Percentiles rank a stretch among this genome's conserved stretches.
These are phyloP conservation scores for Tetragonula clypearis DNA, from an alignment of 1,140 invertebrate species.

Conservation along the genomic window DNA sequence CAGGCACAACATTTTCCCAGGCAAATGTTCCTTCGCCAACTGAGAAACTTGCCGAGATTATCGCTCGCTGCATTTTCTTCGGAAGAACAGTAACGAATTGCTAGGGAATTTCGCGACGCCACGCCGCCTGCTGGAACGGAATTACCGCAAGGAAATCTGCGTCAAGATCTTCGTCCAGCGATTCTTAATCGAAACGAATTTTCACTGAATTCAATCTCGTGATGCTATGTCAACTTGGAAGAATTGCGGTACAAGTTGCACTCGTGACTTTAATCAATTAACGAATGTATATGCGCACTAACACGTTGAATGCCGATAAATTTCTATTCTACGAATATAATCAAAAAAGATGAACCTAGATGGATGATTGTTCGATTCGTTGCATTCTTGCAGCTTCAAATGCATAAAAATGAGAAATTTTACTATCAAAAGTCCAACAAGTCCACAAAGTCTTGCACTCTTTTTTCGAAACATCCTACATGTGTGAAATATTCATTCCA, in stretches of 20 bases:
- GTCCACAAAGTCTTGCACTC: not conserved
- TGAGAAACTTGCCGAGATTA: conserved; percentile 3
- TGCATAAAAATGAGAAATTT: no score
- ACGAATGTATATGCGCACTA: no score
- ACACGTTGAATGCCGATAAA: no score
- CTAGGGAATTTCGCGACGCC: conserved; percentile 12
- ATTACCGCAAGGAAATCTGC: not conserved
- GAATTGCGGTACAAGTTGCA: not conserved
- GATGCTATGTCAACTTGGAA: no score
- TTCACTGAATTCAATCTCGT: not conserved
- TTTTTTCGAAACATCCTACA: not conserved
- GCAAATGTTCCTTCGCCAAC: conserved; percentile 15
- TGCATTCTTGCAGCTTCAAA: no score
- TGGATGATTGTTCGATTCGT: no score
- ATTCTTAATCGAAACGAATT: not conserved
- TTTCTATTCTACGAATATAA: no score
- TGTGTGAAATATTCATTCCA: not conserved
- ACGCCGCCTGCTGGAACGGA: no score
- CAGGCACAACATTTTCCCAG: not conserved
- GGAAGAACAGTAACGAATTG: conserved; percentile 26
- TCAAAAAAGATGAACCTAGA: no score
- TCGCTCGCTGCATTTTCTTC: conserved; percentile 17
- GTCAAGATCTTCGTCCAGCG: not conserved
- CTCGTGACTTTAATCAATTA: no score
- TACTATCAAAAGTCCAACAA: not conserved